Percentiles rank a stretch among this genome's conserved stretches.
phyloP scores from a whole-genome alignment of 2,888 invertebrate species.

The Drosophila silvestris region DNA sequence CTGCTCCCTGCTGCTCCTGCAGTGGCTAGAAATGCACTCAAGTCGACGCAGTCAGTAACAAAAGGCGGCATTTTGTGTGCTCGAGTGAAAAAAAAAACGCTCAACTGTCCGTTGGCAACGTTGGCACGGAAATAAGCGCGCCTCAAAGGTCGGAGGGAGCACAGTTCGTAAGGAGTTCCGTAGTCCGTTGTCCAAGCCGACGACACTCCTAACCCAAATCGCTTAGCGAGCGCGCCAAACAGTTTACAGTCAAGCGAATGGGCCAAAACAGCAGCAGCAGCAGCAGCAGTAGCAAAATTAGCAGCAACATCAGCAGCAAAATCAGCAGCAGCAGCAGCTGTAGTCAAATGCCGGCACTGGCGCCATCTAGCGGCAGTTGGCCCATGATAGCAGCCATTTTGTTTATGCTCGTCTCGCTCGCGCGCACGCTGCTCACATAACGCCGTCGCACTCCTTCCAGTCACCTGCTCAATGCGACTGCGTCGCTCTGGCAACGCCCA shows the following conservation, averaged over 20 bases:
- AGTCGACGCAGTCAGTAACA: constrained; percentile 46
- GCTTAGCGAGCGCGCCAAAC: constrained; percentile 78
- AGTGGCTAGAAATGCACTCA: constrained; percentile 61
- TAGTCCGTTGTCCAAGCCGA: constrained; percentile 32
- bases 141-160: constrained; percentile 44
- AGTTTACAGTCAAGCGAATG: constrained; percentile 66
- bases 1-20: constrained; percentile 15
- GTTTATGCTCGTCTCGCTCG: constrained; percentile 80
- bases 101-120: constrained; percentile 49
- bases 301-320: constrained; percentile 11
- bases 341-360: constrained; percentile 61
- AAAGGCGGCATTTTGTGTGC: constrained; percentile 66
- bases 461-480: constrained; percentile 74
- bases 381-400: constrained; percentile 85
- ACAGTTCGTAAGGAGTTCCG: constrained; percentile 13
- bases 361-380: constrained; percentile 83
- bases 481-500: constrained; percentile 76
- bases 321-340: constrained; percentile 28
- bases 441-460: constrained; percentile 75
- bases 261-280: constrained; percentile 48
- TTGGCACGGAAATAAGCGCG: constrained; percentile 65
- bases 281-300: constrained; percentile 28
- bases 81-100: constrained; percentile 78
- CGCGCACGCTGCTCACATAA: constrained; percentile 21
- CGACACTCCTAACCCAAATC: constrained; percentile 81